phyloP scores from a whole-genome alignment of 2,797 vertebrate genomes.

The Chaenodraco wilsoni region DNA sequence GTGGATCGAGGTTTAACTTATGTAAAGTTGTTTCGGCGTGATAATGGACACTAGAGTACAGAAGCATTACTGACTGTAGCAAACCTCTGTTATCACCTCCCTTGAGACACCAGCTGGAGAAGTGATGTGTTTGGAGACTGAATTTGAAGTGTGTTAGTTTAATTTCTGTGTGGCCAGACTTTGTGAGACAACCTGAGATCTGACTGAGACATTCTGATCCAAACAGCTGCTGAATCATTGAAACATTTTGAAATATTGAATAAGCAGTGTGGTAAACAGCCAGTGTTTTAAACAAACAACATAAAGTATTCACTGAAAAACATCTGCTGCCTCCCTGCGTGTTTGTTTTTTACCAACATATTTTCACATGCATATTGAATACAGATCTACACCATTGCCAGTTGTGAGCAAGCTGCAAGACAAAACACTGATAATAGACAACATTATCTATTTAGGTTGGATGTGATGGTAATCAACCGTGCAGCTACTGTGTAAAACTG shows the following conservation, averaged over 20 bases:
- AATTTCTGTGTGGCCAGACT: conserved; percentile 11
- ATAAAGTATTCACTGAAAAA: conserved; percentile 17
- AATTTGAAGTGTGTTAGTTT: conserved; percentile 1
- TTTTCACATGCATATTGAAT: conserved; percentile 16
- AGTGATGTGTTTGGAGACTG: neutral
- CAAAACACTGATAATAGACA: conserved; percentile 20
- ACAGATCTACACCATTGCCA: neutral
- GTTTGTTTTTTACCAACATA: conserved; percentile 24
- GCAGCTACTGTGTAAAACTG: conserved; percentile 24
- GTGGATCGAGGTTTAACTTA: too few relatives aligned
- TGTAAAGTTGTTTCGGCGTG: too few relatives aligned
- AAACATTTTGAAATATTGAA: conserved; percentile 39
- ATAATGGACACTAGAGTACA: neutral
- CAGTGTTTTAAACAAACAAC: conserved; percentile 13
- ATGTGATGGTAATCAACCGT: conserved; percentile 24
- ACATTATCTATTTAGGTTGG: conserved; percentile 33
- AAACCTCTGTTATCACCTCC: conserved; percentile 19
- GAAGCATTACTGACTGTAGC: conserved; percentile 6
- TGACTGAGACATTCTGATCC: conserved; percentile 29
- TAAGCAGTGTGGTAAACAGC: conserved; percentile 18
- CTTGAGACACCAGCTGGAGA: neutral
- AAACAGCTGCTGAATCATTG: conserved; percentile 50
- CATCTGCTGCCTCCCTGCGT: neutral
- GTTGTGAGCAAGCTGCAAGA: conserved; percentile 14
- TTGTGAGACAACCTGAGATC: neutral